Conservation (phyloP, 1,140 invertebrate genomes). For the Spodoptera litura region DNA sequence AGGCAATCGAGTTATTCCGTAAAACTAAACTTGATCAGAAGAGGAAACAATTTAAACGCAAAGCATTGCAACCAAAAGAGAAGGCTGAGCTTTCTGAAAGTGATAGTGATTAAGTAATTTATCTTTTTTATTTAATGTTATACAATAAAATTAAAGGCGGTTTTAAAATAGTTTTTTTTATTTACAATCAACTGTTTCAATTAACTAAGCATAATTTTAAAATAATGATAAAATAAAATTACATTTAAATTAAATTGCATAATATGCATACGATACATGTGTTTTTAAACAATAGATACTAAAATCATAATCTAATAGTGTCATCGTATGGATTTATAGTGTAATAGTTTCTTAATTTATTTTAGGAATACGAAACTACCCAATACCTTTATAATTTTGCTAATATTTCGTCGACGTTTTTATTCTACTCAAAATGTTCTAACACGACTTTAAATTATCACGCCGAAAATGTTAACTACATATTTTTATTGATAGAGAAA, state of each 20-base stretch:
- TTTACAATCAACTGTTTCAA: slow-evolving; percentile 66
- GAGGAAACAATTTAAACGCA: slow-evolving; percentile 83
- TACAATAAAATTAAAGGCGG: slow-evolving; percentile 61
- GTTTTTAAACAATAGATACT: slow-evolving; percentile 28
- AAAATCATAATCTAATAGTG: slow-evolving; percentile 26
- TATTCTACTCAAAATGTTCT: too few species aligned
- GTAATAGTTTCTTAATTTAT: background rate
- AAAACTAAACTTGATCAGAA: slow-evolving; percentile 88
- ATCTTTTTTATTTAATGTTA: slow-evolving; percentile 34
- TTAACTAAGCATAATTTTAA: slow-evolving; percentile 56
- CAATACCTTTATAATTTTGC: background rate
- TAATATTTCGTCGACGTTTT: too few species aligned
- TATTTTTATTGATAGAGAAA: too few species aligned
- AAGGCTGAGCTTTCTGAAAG: slow-evolving; percentile 90
- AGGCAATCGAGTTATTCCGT: slow-evolving; percentile 91
- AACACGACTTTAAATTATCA: too few species aligned
- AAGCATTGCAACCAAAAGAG: slow-evolving; percentile 82
- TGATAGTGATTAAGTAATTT: slow-evolving; percentile 80
- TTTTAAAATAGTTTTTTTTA: slow-evolving; percentile 83
- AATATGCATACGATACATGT: slow-evolving; percentile 35
- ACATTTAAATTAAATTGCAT: slow-evolving; percentile 51
- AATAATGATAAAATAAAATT: slow-evolving; percentile 51
- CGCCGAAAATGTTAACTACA: too few species aligned
- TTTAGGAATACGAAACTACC: background rate
- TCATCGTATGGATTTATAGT: slow-evolving; percentile 19